Percentiles rank a stretch among this genome's conserved stretches.
Conservation (phyloP, 2,888 invertebrate genomes). For the Muschampia plurimacula region DNA sequence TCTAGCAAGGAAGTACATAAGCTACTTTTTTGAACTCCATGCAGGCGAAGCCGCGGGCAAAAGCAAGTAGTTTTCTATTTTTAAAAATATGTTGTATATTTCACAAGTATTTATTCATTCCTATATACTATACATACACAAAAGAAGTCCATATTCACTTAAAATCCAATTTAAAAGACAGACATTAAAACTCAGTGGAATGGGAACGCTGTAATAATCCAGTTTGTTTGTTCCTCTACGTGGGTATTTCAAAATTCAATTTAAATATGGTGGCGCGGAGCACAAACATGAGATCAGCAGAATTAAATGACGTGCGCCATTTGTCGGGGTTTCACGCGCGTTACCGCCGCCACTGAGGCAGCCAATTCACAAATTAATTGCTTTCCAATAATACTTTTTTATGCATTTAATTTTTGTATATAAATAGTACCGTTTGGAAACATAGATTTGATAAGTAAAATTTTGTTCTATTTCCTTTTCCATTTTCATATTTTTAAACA, state of each 20-base stretch:
- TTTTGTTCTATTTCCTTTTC: no score
- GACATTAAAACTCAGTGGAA: conserved; percentile 59
- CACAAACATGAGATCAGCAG: conserved; percentile 82
- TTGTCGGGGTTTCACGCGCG: conserved; percentile 69
- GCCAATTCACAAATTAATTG: conserved; percentile 76
- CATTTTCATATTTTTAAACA: no score
- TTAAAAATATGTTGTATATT: background rate
- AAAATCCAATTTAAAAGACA: conserved; percentile 61
- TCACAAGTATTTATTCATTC: background rate
- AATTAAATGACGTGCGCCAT: conserved; percentile 80
- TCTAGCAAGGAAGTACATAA: no score
- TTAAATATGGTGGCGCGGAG: conserved; percentile 80
- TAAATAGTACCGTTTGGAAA: background rate
- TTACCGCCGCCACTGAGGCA: conserved; percentile 52
- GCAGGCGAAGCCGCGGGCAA: no score
- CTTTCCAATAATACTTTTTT: conserved; percentile 76
- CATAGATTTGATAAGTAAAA: no score
- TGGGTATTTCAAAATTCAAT: conserved; percentile 78
- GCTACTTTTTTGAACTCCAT: no score
- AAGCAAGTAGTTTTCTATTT: no score
- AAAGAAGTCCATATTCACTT: background rate
- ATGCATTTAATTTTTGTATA: conserved; percentile 16
- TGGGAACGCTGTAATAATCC: conserved; percentile 61
- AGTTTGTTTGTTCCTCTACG: conserved; percentile 70
- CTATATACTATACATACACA: background rate